These are phyloP conservation scores for Chunga burmeisteri DNA, from an alignment of 2,113 vertebrate species.

Conservation along the genomic window DNA sequence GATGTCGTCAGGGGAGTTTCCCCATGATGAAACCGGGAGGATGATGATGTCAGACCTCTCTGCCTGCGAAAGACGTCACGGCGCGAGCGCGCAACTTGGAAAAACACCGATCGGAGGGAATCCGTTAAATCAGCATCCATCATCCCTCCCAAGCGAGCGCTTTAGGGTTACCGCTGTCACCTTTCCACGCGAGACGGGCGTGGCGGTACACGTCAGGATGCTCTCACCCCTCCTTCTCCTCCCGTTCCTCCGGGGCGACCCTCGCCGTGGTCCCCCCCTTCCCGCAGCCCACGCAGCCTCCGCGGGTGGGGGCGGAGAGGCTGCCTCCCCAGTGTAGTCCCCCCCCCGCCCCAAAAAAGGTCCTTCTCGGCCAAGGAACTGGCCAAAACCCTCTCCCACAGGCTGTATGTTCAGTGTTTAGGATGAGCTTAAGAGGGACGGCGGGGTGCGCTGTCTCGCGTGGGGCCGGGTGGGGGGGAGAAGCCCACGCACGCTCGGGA, in stretches of 20 bases:
- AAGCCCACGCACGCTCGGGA: background rate
- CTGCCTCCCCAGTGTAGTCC: background rate
- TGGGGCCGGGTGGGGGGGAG: background rate
- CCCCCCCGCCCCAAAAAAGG: background rate
- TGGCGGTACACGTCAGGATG: background rate
- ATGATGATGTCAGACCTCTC: conserved; percentile 30
- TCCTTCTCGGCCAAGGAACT: background rate
- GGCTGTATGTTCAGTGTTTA: background rate
- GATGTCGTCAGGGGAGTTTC: background rate
- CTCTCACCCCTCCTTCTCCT: conserved; percentile 9
- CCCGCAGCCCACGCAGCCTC: background rate
- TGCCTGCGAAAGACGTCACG: conserved; percentile 39
- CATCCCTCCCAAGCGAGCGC: background rate
- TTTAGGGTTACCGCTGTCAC: background rate
- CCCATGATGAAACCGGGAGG: conserved; percentile 17
- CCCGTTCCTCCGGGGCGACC: background rate
- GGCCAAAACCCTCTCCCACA: background rate
- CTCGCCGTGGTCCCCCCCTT: background rate
- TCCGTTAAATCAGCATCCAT: conserved; percentile 44
- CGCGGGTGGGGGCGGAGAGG: background rate
- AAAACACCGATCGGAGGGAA: conserved; percentile 32
- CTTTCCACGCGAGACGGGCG: background rate
- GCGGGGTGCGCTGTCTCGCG: fast-evolving
- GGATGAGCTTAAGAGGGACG: conserved; percentile 1
- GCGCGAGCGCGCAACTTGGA: conserved; percentile 18